Conservation (phyloP, 2,113 vertebrate genomes). For the Pogonocichla stellata region DNA sequence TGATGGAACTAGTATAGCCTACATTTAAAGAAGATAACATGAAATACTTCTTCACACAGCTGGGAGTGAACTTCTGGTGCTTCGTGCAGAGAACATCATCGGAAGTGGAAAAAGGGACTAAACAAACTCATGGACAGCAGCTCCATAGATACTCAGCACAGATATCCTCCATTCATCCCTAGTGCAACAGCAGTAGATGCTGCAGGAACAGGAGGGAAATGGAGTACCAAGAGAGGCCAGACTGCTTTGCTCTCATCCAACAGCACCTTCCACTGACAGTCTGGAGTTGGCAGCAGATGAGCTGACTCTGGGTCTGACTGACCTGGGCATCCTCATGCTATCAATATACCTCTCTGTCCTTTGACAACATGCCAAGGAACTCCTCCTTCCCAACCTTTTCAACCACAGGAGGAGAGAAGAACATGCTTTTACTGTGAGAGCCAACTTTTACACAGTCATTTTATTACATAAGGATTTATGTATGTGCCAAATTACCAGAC, state of each 20-base stretch:
- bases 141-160: neutral
- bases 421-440: neutral
- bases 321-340: neutral
- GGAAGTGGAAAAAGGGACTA: neutral
- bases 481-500: neutral
- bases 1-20: neutral
- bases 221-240: neutral
- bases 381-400: neutral
- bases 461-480: neutral
- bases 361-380: neutral
- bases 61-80: neutral
- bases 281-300: neutral
- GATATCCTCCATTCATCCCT: neutral
- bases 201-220: neutral
- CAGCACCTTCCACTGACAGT: neutral
- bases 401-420: neutral
- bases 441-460: neutral
- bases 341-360: neutral
- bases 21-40: neutral
- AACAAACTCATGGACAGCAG: neutral
- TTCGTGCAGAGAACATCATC: neutral
- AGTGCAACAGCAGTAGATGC: neutral
- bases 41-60: neutral
- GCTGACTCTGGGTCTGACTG: neutral
- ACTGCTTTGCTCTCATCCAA: neutral